phyloP scores from a whole-genome alignment of 2,888 invertebrate species.

The Beris chalybata region DNA sequence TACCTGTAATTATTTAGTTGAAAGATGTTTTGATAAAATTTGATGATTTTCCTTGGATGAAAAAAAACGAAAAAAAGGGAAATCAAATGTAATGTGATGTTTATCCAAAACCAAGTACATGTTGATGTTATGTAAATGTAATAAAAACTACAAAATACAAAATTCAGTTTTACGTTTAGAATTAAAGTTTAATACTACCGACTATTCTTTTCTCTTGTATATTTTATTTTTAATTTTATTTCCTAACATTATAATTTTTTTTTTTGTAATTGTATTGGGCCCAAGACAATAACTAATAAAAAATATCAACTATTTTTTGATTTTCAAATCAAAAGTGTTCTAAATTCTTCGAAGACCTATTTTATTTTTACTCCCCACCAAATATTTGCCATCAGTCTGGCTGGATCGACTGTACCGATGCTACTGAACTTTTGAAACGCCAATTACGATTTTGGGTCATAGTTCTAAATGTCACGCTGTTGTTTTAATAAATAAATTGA shows the following conservation, averaged over 20 bases:
- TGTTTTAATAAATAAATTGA: no score
- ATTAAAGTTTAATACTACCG: constrained; percentile 7
- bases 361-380: no score
- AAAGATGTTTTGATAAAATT: background rate
- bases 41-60: background rate
- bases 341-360: no score
- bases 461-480: no score
- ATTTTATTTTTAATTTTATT: constrained; percentile 20
- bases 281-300: constrained; percentile 39
- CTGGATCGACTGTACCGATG: no score
- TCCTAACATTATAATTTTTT: constrained; percentile 29
- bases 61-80: constrained; percentile 6
- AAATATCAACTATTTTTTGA: constrained; percentile 11
- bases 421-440: no score
- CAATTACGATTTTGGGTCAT: no score
- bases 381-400: no score
- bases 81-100: constrained; percentile 16
- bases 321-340: background rate
- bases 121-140: constrained; percentile 32
- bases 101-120: constrained; percentile 30
- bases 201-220: constrained; percentile 20
- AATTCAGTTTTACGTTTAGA: constrained; percentile 18
- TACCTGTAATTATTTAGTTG: background rate
- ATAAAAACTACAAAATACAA: constrained; percentile 15
- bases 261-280: constrained; percentile 40